These are phyloP conservation scores for Lutjanus erythropterus DNA, from an alignment of 2,113 vertebrate genomes.

Conservation along the genomic window DNA sequence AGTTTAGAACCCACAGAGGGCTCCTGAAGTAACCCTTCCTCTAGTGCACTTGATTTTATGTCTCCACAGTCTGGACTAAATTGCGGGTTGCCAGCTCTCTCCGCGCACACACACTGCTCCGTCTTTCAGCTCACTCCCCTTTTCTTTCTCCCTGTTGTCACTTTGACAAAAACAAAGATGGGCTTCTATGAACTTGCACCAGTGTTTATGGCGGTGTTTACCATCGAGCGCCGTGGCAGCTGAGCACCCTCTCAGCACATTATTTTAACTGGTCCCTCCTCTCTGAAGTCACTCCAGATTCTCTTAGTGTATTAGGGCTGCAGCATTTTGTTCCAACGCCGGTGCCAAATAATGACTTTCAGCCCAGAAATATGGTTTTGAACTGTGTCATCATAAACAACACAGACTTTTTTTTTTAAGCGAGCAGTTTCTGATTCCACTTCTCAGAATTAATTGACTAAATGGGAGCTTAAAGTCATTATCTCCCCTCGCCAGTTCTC, in stretches of 20 bases:
- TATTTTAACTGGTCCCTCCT: constrained; percentile 38
- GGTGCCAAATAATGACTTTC: constrained; percentile 54
- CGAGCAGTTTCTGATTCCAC: constrained; percentile 52
- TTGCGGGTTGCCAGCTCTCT: constrained; percentile 66
- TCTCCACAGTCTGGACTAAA: constrained; percentile 72
- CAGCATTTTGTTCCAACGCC: constrained; percentile 15
- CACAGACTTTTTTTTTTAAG: constrained; percentile 46
- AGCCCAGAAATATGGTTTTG: constrained; percentile 45
- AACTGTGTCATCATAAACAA: constrained; percentile 56
- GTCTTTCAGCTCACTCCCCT: constrained; percentile 36
- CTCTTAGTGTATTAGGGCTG: constrained; percentile 17
- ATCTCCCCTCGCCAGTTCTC: constrained; percentile 66
- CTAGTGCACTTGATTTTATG: constrained; percentile 65
- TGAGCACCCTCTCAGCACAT: constrained; percentile 44
- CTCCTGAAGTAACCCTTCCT: constrained; percentile 73
- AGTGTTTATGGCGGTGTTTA: constrained; percentile 48
- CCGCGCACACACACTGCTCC: constrained; percentile 30
- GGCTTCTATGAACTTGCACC: constrained; percentile 43
- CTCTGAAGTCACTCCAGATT: constrained; percentile 32
- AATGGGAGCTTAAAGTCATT: constrained; percentile 76
- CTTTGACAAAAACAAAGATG: constrained; percentile 63
- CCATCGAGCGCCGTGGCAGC: constrained; percentile 1
- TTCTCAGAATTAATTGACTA: constrained; percentile 68
- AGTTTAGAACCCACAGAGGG: constrained; percentile 73
- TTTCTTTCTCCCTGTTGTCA: constrained; percentile 53